Percentiles rank a stretch among this genome's conserved stretches.
Evolutionary conservation across 2,888 invertebrate genomes (phyloP).

Genomic region (Apamea anceps): DNA sequence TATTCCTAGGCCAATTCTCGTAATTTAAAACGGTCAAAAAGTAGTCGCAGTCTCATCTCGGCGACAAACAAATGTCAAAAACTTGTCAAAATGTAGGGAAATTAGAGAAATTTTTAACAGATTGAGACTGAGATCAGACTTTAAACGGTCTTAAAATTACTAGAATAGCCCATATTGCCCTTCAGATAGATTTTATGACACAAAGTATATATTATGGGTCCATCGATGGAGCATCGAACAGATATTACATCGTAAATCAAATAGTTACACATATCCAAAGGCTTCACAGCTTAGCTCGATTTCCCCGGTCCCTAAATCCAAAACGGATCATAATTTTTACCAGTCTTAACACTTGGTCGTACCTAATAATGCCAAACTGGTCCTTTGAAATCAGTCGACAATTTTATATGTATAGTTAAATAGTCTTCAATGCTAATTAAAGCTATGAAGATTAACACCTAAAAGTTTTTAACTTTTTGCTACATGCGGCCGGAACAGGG

Average conservation of each 20-base stretch:
- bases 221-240: not conserved
- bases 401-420: constrained; percentile 19
- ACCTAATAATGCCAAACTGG: constrained; percentile 22
- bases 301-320: constrained; percentile 12
- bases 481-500: not conserved
- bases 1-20: constrained; percentile 8
- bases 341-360: constrained; percentile 42
- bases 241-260: not conserved
- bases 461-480: constrained; percentile 34
- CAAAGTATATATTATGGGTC: not conserved
- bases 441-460: constrained; percentile 18
- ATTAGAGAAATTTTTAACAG: too few species aligned
- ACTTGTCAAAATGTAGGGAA: too few species aligned
- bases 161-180: too few species aligned
- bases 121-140: too few species aligned
- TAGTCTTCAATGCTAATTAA: constrained; percentile 36
- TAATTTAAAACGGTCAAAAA: too few species aligned
- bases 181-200: constrained; percentile 33
- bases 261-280: constrained; percentile 21
- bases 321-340: constrained; percentile 32
- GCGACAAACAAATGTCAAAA: too few species aligned
- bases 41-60: too few species aligned
- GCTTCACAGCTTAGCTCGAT: constrained; percentile 19
- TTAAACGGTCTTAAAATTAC: too few species aligned
- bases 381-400: constrained; percentile 21